A percentile compares a stretch with the other conserved stretches of the same genome.
These are phyloP conservation scores for Bothrops jararaca DNA, from an alignment of 2,113 vertebrate species.

Conservation along the genomic window DNA sequence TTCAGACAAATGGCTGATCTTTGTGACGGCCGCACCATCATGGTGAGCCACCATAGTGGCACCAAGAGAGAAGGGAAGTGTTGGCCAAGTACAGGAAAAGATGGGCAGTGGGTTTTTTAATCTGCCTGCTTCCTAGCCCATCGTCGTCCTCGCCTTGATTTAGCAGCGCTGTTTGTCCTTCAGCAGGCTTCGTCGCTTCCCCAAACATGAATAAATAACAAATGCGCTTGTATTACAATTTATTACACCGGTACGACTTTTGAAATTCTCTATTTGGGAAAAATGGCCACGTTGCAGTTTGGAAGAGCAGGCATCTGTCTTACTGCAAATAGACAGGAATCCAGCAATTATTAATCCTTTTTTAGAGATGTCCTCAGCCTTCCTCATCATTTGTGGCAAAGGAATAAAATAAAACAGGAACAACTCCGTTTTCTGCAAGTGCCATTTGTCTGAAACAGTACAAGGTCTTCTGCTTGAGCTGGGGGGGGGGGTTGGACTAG, in stretches of 20 bases:
- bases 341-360: neutral
- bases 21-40: neutral
- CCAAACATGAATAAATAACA: constrained; percentile 50
- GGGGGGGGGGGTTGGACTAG: neutral
- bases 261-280: constrained; percentile 61
- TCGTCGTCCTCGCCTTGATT: neutral
- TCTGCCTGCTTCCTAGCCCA: constrained; percentile 41
- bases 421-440: neutral
- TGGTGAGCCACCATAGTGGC: neutral
- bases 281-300: constrained; percentile 37
- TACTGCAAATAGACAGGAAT: constrained; percentile 26
- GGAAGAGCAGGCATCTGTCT: constrained; percentile 44
- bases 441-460: neutral
- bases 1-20: neutral
- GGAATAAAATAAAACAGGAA: neutral
- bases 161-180: constrained; percentile 54
- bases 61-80: neutral
- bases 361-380: neutral
- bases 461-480: too few species aligned
- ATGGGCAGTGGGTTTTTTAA: constrained; percentile 52
- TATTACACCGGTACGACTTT: constrained; percentile 58
- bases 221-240: constrained; percentile 52
- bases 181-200: constrained; percentile 53
- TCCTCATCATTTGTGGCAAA: neutral
- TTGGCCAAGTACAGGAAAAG: constrained; percentile 24